Base-by-base conservation (phyloP, 1,140 invertebrate species). In the Sminthurinus signatus region DNA sequence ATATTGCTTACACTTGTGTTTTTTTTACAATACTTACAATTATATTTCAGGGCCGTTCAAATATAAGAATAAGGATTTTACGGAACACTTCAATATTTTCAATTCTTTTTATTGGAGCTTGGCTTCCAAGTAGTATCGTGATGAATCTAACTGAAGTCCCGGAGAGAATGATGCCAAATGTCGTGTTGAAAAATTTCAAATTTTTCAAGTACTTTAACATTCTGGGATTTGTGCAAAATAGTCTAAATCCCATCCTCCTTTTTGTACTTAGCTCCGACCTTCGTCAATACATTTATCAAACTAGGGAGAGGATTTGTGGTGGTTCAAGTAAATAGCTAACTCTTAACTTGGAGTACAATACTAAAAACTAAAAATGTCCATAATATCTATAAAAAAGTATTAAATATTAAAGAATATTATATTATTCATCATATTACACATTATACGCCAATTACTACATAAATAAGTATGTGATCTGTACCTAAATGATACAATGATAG, bases 171-270 rank as follows among this genome's bases (percentile, higher is more conserved):
- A 54, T 54, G 14, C 51, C 51, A 8, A 14, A 28, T 12, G 23
- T 54, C 5, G 23, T 54, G 8, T 14, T 5, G 3, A 8, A 23
- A 28, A 54, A 54, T 31, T 54, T 54, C 29, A 10, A 28, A 12
- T 54, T 54, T 25, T 54, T 54, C 51, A 54, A 54, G 51, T 54
- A 54, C 28, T 54, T 54, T 31, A 54, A 54, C 28, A 54, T 54
- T 14, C 8, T 54, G 5, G 51, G 51, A 8, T 54, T 28, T 25
- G 51, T 54, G 5, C 51, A 54, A 28, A 54, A 54, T 21, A 12
- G 3, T 10, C 19, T 54, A 10, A 54, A 54, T 23, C 51, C 51
- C 29, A 31, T 54, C 19, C 51, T 54, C 51, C 51, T 54, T 3
- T 54, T 54, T 28, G 15, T 54, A 8, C 19, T 54, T 14, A 54